Percentiles rank a stretch among this genome's conserved stretches.
Evolutionary conservation across 2,888 invertebrate species (phyloP).

Genomic region (Diachrysia chrysitis): DNA sequence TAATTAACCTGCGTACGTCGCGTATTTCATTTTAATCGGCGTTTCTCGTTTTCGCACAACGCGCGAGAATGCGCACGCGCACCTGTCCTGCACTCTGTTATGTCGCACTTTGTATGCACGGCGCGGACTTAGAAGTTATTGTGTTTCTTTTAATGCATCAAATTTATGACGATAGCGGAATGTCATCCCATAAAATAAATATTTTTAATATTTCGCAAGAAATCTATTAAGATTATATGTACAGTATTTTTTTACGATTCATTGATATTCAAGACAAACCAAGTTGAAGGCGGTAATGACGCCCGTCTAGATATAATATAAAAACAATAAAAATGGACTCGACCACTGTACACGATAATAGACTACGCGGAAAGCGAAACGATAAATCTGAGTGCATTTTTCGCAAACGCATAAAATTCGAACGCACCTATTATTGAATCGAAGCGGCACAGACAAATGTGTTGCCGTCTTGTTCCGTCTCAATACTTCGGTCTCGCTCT

Average conservation of each 20-base stretch:
- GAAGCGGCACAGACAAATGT: slow-evolving; percentile 64
- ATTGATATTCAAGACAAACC: slow-evolving; percentile 2
- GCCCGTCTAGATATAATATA: slow-evolving; percentile 38
- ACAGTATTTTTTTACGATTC: slow-evolving; percentile 9
- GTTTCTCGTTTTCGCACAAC: slow-evolving; percentile 80
- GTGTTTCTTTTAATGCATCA: slow-evolving; percentile 60
- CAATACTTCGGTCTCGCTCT: slow-evolving; percentile 73
- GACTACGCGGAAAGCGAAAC: slow-evolving; percentile 81
- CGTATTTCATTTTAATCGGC: slow-evolving; percentile 84
- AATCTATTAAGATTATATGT: slow-evolving; percentile 12
- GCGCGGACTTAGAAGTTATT: slow-evolving; percentile 64
- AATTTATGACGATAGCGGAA: slow-evolving; percentile 50
- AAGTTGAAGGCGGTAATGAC: slow-evolving; percentile 26
- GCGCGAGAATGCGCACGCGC: slow-evolving; percentile 74
- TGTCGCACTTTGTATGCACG: slow-evolving; percentile 68
- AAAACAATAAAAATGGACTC: slow-evolving; percentile 56
- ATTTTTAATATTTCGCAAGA: slow-evolving; percentile 27
- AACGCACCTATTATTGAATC: slow-evolving; percentile 85
- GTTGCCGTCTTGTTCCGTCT: slow-evolving; percentile 66
- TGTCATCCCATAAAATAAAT: slow-evolving; percentile 22
- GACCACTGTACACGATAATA: slow-evolving; percentile 72
- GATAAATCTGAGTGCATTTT: slow-evolving; percentile 86
- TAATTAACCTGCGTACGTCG: slow-evolving; percentile 79
- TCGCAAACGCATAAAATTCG: slow-evolving; percentile 86
- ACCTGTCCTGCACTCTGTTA: slow-evolving; percentile 83